Evolutionary conservation across 2,797 vertebrate species (phyloP), one percentile per base, ranked within the genome.

Genomic region (Acrossocheilus fasciatus): DNA sequence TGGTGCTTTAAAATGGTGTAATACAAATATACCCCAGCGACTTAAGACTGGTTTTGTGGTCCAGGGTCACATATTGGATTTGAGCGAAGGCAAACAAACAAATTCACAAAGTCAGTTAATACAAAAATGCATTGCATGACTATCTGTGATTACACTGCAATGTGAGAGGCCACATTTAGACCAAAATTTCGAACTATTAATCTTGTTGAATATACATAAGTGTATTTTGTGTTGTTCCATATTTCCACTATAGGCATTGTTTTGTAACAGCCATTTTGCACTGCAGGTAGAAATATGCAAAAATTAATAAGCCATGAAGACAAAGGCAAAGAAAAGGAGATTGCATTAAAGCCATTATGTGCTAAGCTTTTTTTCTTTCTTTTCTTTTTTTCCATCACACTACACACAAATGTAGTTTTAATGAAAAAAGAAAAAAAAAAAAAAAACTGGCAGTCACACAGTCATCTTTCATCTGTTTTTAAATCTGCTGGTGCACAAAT

Each of bases 291-390:
- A 41, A 47, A 34, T 45, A 26, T 79, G 41, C 26, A 66, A 26
- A 66, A 0, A 80, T 47, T 45, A 80, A 80, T 47, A 47, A 80
- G 26, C 78, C 41, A 47, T 66, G 78, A 80, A 47, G 59, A 80
- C 59, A 47, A 80, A 34, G 17, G 41, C 17, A 1, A 10, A 66
- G 18, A 41, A 34, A 45, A 80, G n/a, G 59, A 66, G 17, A 66
- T 26, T 66, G n/a, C 30, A 8, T 34, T 34, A 66, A 81, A 10
- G 26, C 41, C 59, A 81, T 81, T 66, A 12, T 81, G 36, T 34
- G 26, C 26, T 41, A n/a, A 30, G 15, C 3, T 0, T 73, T 14
- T 41, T 72, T 54, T 14, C 36, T 4, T 36, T 36, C 4, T 36
- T 36, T 36, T 36, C 2, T n/a, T 15, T 39, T 5, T 10, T 18